Conservation (phyloP, 2,797 vertebrate genomes). For the Pteropus rufus region DNA sequence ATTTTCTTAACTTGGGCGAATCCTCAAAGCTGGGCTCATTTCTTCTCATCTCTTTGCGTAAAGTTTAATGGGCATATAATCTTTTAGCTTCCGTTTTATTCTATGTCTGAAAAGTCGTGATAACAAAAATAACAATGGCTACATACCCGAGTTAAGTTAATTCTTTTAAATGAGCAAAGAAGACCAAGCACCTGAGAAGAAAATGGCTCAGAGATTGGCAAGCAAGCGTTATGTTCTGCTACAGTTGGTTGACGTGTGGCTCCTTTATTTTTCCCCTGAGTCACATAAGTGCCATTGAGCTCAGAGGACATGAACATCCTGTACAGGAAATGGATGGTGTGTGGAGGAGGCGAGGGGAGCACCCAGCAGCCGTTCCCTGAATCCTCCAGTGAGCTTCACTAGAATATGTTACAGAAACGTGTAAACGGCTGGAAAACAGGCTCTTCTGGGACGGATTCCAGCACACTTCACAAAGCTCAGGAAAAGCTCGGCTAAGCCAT, state of each 20-base stretch:
- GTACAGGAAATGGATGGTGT: constrained; percentile 42
- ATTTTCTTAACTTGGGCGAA: background rate
- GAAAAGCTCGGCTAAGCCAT: constrained; percentile 48
- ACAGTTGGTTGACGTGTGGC: constrained; percentile 27
- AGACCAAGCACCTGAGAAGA: constrained; percentile 40
- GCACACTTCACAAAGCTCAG: constrained; percentile 35
- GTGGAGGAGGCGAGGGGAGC: background rate
- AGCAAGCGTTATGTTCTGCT: background rate
- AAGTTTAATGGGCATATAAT: background rate
- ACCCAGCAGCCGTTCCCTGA: background rate
- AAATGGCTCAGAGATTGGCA: constrained; percentile 32
- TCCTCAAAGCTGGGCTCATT: background rate
- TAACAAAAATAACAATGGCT: constrained; percentile 41
- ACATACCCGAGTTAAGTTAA: constrained; percentile 2
- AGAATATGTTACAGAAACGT: constrained; percentile 15
- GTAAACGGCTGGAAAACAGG: constrained; percentile 28
- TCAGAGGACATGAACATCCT: constrained; percentile 36
- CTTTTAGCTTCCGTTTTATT: background rate
- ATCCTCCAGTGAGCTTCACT: constrained; percentile 36
- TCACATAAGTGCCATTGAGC: constrained; percentile 50
- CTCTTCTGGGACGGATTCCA: constrained; percentile 43
- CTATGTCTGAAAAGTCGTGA: constrained; percentile 28
- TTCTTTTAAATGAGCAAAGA: constrained; percentile 60
- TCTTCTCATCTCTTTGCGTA: background rate
- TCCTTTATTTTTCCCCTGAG: constrained; percentile 63